These are phyloP conservation scores for Apotomis turbidana DNA, from an alignment of 2,888 invertebrate genomes.

Conservation along the genomic window DNA sequence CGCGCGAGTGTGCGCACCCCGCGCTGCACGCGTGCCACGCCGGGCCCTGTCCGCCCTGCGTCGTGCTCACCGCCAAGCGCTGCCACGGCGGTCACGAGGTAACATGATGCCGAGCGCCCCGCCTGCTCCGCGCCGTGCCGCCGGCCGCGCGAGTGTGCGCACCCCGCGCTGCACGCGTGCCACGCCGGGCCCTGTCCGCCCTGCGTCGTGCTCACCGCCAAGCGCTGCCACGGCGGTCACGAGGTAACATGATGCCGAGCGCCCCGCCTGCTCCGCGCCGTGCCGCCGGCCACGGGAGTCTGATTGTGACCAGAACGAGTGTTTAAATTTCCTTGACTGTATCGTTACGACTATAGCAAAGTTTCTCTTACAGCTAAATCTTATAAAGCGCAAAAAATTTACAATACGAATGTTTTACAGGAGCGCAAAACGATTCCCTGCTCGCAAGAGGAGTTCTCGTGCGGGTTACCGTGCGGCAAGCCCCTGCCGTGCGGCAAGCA, in stretches of 20 bases:
- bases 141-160: constrained; percentile 87
- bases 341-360: too few relatives aligned
- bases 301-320: too few relatives aligned
- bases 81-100: constrained; percentile 91
- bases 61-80: constrained; percentile 89
- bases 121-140: constrained; percentile 86
- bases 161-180: constrained; percentile 89
- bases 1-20: constrained; percentile 91
- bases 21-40: constrained; percentile 94
- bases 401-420: constrained; percentile 61
- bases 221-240: constrained; percentile 91
- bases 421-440: constrained; percentile 95
- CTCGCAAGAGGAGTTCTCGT: constrained; percentile 93
- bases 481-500: constrained; percentile 92
- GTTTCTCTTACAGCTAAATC: too few relatives aligned
- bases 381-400: neutral
- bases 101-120: constrained; percentile 71
- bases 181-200: constrained; percentile 91
- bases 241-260: constrained; percentile 68
- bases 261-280: constrained; percentile 22
- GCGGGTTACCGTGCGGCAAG: constrained; percentile 94
- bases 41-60: constrained; percentile 91
- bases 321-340: too few relatives aligned
- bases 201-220: constrained; percentile 91
- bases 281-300: neutral